Evolutionary conservation across 30 jellyfish, hydroid and myxozoan genomes (phyloP).

Genomic region (Catostylus mosaicus): DNA sequence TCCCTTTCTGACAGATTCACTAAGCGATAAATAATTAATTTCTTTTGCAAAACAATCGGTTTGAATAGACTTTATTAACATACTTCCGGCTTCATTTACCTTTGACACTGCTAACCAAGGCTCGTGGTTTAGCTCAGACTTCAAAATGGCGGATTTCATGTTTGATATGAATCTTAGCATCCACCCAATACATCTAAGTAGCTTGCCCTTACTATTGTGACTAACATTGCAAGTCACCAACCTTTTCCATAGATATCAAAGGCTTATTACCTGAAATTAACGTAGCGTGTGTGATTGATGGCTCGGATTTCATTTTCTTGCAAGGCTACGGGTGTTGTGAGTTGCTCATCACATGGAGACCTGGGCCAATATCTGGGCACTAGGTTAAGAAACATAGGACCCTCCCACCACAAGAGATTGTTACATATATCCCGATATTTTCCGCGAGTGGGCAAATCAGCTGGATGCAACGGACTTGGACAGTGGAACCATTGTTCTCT

Average conservation of each 20-base stretch:
- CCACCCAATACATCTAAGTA: neutral
- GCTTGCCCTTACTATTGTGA: neutral
- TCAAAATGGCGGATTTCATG: neutral
- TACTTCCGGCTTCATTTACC: neutral
- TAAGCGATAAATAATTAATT: slow-evolving; percentile 4
- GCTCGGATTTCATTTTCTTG: neutral
- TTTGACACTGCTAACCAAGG: neutral
- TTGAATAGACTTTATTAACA: slow-evolving; percentile 1
- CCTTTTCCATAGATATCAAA: neutral
- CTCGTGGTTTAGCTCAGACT: slow-evolving; percentile 4
- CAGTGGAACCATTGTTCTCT: slow-evolving; percentile 45
- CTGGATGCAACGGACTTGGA: slow-evolving; percentile 44
- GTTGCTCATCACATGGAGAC: neutral
- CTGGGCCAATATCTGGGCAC: neutral
- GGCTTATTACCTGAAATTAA: neutral
- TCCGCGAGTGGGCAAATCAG: slow-evolving; percentile 37
- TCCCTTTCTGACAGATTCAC: too few species aligned
- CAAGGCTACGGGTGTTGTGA: neutral
- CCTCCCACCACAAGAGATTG: slow-evolving; percentile 72
- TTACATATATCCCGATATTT: neutral
- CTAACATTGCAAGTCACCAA: neutral
- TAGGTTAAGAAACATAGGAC: neutral
- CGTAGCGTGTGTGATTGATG: too few species aligned
- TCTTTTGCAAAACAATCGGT: slow-evolving; percentile 4
- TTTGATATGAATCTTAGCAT: neutral